These are phyloP conservation scores for Toxonevra muliebris DNA, from an alignment of 2,888 invertebrate species.

Conservation along the genomic window DNA sequence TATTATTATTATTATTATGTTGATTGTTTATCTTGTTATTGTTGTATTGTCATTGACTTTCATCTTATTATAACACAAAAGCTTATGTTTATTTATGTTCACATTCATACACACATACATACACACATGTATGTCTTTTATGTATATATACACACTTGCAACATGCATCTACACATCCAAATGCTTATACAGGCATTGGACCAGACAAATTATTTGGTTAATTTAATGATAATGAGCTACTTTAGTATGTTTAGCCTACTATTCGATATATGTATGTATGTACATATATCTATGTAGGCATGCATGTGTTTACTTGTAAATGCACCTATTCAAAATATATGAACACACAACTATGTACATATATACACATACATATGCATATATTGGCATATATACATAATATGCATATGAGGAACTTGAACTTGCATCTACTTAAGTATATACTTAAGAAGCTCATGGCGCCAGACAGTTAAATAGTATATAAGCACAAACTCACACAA, in stretches of 20 bases:
- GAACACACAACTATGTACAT: background rate
- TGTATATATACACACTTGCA: background rate
- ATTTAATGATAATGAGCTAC: conserved; percentile 38
- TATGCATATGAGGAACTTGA: conserved; percentile 20
- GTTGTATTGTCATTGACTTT: conserved; percentile 55
- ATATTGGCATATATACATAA: conserved; percentile 7
- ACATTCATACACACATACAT: conserved; percentile 12
- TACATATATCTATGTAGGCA: background rate
- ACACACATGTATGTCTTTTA: background rate
- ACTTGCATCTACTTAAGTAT: conserved; percentile 22
- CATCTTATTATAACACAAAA: conserved; percentile 51
- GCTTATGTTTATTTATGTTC: conserved; percentile 7
- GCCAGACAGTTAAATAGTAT: conserved; percentile 3
- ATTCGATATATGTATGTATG: conserved; percentile 12
- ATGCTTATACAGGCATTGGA: conserved; percentile 8
- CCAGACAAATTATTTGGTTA: conserved; percentile 37
- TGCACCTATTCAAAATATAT: background rate
- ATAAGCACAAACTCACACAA: conserved; percentile 11
- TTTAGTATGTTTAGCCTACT: conserved; percentile 31
- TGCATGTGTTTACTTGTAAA: background rate
- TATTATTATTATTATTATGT: conserved; percentile 14
- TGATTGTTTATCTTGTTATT: conserved; percentile 12
- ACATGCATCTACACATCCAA: background rate
- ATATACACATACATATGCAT: conserved; percentile 4
- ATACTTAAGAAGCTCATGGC: conserved; percentile 1